These are phyloP conservation scores for Asteroscopus sphinx DNA, from an alignment of 2,888 invertebrate genomes.

Conservation along the genomic window DNA sequence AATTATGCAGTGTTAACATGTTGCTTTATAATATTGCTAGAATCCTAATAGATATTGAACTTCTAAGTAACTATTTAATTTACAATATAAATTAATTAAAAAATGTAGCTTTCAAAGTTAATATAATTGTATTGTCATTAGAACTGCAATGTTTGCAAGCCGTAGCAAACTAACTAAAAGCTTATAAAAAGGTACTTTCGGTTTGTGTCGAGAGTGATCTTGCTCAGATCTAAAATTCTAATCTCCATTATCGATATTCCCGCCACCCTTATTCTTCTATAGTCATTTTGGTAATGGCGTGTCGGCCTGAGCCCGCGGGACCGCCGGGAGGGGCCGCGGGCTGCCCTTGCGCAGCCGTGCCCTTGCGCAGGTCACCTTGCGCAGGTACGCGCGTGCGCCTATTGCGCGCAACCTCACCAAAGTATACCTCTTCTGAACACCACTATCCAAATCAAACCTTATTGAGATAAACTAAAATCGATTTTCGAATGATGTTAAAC, in stretches of 20 bases:
- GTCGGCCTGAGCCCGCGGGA: slow-evolving; percentile 70
- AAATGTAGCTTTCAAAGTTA: too few species aligned
- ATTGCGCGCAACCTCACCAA: slow-evolving; percentile 83
- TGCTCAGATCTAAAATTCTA: neutral
- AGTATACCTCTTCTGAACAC: slow-evolving; percentile 49
- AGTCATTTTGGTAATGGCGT: slow-evolving; percentile 84
- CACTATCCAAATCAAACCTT: slow-evolving; percentile 40
- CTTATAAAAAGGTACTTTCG: too few species aligned
- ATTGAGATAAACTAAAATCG: slow-evolving; percentile 21
- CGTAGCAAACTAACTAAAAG: too few species aligned
- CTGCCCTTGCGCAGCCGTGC: slow-evolving; percentile 81
- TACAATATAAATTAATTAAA: too few species aligned
- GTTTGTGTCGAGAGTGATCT: too few species aligned
- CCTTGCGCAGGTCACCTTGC: slow-evolving; percentile 87
- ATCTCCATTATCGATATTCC: slow-evolving; percentile 28
- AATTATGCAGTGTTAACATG: neutral
- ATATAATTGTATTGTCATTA: too few species aligned
- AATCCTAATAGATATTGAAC: neutral
- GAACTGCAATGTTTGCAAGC: too few species aligned
- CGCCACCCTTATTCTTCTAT: slow-evolving; percentile 63
- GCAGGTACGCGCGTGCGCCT: slow-evolving; percentile 85
- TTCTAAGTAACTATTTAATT: too few species aligned
- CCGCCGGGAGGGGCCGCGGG: slow-evolving; percentile 60
- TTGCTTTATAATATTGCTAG: neutral
- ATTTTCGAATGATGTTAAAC: slow-evolving; percentile 26